Percentiles rank a stretch among this genome's conserved stretches.
Evolutionary conservation across 2,888 invertebrate genomes (phyloP).

Genomic region (Conchocele bisecta): DNA sequence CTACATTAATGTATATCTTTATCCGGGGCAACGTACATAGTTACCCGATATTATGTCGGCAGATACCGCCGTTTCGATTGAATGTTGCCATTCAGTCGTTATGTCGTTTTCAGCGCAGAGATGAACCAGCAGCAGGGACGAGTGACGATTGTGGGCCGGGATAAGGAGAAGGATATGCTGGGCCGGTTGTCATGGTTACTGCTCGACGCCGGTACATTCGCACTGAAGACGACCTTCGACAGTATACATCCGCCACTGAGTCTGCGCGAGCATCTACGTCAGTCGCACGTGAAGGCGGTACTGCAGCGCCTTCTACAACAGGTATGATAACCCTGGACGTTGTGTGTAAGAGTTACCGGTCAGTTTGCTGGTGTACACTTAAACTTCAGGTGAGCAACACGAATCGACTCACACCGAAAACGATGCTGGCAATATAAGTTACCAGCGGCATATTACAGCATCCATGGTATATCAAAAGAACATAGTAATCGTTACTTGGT

Average conservation of each 20-base stretch:
- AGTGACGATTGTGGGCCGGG: slow-evolving; percentile 55
- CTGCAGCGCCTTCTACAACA: slow-evolving; percentile 61
- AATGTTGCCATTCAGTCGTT: too few relatives aligned
- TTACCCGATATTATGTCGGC: not conserved
- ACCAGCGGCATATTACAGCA: too few relatives aligned
- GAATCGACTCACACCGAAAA: too few relatives aligned
- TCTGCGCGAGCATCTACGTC: slow-evolving; percentile 68
- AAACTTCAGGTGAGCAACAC: too few relatives aligned
- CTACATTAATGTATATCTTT: too few relatives aligned
- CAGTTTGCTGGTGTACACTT: too few relatives aligned
- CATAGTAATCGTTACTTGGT: too few relatives aligned
- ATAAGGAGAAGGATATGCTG: slow-evolving; percentile 69
- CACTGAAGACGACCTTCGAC: slow-evolving; percentile 70
- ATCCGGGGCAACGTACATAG: not conserved
- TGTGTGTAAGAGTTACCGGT: too few relatives aligned
- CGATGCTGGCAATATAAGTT: too few relatives aligned
- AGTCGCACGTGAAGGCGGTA: slow-evolving; percentile 67
- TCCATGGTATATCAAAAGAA: too few relatives aligned
- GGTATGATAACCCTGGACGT: too few relatives aligned
- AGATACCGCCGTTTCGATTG: too few relatives aligned
- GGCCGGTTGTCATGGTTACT: slow-evolving; percentile 73
- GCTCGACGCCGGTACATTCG: slow-evolving; percentile 71
- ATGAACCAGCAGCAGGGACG: slow-evolving; percentile 61
- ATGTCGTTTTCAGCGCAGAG: slow-evolving; percentile 56
- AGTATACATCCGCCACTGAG: slow-evolving; percentile 71